Evolutionary conservation across 2,888 invertebrate genomes (phyloP).

Genomic region (Calameuta filiformis): DNA sequence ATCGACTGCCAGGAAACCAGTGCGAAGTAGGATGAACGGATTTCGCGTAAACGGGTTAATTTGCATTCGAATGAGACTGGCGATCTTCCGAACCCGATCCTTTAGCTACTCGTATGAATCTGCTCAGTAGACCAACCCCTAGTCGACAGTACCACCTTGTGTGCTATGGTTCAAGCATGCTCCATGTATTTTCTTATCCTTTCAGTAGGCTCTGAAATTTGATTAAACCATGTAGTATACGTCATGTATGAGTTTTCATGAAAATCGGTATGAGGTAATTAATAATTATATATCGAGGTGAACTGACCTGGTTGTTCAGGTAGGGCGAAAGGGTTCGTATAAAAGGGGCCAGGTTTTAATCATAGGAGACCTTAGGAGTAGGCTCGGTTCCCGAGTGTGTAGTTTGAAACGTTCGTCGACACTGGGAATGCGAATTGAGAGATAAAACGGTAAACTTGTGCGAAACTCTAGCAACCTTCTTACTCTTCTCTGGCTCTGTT

Average conservation of each 20-base stretch:
- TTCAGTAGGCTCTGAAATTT: not conserved
- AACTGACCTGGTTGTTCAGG: slow-evolving; percentile 31
- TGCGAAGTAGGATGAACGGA: slow-evolving; percentile 19
- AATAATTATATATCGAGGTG: slow-evolving; percentile 14
- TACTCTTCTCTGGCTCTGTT: slow-evolving; percentile 15
- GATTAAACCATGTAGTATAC: not conserved
- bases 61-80: slow-evolving; percentile 43
- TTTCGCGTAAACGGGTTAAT: slow-evolving; percentile 48
- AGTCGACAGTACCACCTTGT: not conserved
- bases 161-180: slow-evolving; percentile 16
- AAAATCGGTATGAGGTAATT: slow-evolving; percentile 20
- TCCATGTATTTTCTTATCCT: slow-evolving; percentile 17
- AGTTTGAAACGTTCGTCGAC: slow-evolving; percentile 57
- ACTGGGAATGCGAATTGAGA: slow-evolving; percentile 60
- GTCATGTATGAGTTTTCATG: slow-evolving; percentile 8
- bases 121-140: not conserved
- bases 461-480: slow-evolving; percentile 29
- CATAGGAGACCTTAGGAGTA: slow-evolving; percentile 52
- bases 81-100: not conserved
- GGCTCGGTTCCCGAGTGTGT: slow-evolving; percentile 49
- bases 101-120: not conserved
- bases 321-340: not conserved
- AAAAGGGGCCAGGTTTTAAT: slow-evolving; percentile 50
- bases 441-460: slow-evolving; percentile 60
- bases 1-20: not conserved